Conservation (phyloP, 2,113 vertebrate genomes). For the Neodon shergylaensis region DNA sequence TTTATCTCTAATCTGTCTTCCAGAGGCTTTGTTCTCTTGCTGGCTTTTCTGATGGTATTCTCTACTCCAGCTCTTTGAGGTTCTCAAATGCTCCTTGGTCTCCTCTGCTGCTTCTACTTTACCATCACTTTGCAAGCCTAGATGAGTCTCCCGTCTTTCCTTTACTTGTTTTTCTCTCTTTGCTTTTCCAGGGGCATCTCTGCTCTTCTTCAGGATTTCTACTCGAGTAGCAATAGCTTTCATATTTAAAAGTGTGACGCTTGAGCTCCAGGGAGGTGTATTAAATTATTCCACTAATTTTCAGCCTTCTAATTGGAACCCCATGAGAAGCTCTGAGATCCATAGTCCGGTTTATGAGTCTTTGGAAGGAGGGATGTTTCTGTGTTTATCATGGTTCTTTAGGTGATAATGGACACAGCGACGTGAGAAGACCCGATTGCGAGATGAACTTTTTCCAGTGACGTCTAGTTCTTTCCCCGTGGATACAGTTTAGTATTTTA, state of each 20-base stretch:
- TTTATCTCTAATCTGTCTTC: neutral
- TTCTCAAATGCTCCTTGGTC: neutral
- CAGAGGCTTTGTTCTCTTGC: no score
- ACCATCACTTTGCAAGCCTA: neutral
- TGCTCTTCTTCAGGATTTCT: neutral
- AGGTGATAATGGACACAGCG: neutral
- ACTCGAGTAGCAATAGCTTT: neutral
- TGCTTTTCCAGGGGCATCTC: neutral
- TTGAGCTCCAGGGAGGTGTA: neutral
- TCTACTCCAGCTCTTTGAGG: neutral
- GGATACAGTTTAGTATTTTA: neutral
- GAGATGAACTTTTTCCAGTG: neutral
- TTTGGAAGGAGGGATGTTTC: neutral
- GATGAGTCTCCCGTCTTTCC: neutral
- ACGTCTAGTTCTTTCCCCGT: neutral
- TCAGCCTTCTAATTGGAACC: neutral
- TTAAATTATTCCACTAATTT: neutral
- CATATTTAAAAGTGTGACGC: neutral
- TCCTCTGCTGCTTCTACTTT: neutral
- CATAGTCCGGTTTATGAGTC: neutral
- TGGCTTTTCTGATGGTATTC: neutral
- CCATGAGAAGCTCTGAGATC: neutral
- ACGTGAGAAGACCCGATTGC: neutral
- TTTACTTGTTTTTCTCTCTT: neutral
- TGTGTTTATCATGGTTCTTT: neutral